Evolutionary conservation across 2,113 vertebrate species (phyloP).

Genomic region (Mesoclemmys tuberculata): DNA sequence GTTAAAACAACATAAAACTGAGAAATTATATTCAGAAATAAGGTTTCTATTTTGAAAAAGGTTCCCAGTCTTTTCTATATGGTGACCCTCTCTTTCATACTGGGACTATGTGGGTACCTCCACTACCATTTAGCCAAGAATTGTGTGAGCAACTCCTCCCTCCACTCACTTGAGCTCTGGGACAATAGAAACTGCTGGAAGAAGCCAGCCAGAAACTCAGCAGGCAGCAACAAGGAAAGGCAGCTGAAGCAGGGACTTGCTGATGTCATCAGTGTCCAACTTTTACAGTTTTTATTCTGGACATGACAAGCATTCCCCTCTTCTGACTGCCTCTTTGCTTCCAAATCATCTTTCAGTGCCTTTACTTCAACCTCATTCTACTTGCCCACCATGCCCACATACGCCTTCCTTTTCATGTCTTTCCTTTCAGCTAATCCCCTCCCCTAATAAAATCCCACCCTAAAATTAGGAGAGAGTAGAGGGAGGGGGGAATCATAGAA

Average conservation of each 20-base stretch:
- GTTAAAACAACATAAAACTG: not conserved
- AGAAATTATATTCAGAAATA: not conserved
- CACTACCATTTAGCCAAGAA: not conserved
- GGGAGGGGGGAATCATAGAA: not conserved
- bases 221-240: no score
- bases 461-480: not conserved
- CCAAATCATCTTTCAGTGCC: no score
- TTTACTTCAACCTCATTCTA: not conserved
- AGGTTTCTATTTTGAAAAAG: not conserved
- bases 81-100: not conserved
- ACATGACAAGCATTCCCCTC: no score
- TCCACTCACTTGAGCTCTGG: no score
- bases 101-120: not conserved
- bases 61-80: fast-evolving
- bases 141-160: not conserved
- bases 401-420: not conserved
- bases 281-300: no score
- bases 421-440: not conserved
- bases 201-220: not conserved
- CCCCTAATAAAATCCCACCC: not conserved
- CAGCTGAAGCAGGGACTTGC: no score
- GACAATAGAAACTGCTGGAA: not conserved
- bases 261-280: no score
- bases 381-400: not conserved
- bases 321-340: no score